These are phyloP conservation scores for Ochropleura leucogaster DNA, from an alignment of 2,888 invertebrate species.

Conservation along the genomic window DNA sequence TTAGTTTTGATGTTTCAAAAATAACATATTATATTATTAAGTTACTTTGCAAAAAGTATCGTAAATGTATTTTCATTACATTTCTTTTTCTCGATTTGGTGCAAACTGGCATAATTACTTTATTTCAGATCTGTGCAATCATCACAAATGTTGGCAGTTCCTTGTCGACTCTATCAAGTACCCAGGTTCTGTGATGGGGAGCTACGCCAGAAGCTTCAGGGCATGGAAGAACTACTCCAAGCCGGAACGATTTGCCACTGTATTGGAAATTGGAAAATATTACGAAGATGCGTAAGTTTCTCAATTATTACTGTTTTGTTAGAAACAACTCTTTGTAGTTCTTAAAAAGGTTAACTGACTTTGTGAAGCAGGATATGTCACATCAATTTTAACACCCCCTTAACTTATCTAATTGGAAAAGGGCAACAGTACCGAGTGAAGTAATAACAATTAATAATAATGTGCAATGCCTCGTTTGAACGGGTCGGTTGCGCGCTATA, in stretches of 20 bases:
- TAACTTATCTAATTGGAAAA: slow-evolving; percentile 27
- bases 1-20: no score
- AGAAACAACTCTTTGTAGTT: not conserved
- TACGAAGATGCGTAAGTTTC: slow-evolving; percentile 75
- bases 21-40: not conserved
- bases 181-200: slow-evolving; percentile 79
- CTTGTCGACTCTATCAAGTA: slow-evolving; percentile 76
- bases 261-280: slow-evolving; percentile 75
- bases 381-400: not conserved
- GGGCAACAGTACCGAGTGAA: slow-evolving; percentile 17
- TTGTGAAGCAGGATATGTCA: not conserved
- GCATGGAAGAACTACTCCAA: slow-evolving; percentile 80
- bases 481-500: slow-evolving; percentile 41
- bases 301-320: not conserved
- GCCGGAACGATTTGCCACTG: slow-evolving; percentile 69
- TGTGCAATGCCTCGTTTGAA: slow-evolving; percentile 48
- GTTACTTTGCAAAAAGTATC: not conserved
- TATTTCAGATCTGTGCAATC: slow-evolving; percentile 83
- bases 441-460: slow-evolving; percentile 56
- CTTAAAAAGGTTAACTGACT: not conserved
- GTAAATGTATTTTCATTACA: not conserved
- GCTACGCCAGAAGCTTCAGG: slow-evolving; percentile 78
- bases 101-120: not conserved
- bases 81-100: not conserved
- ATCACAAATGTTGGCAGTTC: slow-evolving; percentile 82